Conservation (phyloP, 2,888 invertebrate genomes). For the Deroplatys truncata region DNA sequence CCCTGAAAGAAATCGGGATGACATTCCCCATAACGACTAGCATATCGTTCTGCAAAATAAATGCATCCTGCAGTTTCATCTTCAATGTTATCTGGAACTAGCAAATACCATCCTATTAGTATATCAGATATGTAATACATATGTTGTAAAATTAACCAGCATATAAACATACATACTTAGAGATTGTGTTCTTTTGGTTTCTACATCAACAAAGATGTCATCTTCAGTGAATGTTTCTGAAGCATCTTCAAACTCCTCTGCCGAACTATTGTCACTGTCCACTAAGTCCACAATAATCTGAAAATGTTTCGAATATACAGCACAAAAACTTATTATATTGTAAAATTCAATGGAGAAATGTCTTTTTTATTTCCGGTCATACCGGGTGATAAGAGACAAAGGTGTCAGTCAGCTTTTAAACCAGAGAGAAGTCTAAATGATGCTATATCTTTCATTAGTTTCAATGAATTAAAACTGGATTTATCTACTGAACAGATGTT, state of each 20-base stretch:
- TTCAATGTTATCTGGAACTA: constrained; percentile 82
- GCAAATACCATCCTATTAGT: constrained; percentile 20
- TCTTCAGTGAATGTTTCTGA: constrained; percentile 82
- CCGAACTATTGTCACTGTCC: constrained; percentile 68
- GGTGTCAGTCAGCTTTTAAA: too few relatives aligned
- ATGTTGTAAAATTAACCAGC: neutral
- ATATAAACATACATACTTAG: constrained; percentile 58
- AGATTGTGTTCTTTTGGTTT: constrained; percentile 67
- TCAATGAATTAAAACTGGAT: too few relatives aligned
- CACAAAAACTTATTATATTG: constrained; percentile 43
- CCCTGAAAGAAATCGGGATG: constrained; percentile 91
- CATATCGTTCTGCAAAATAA: constrained; percentile 83
- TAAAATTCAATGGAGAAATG: constrained; percentile 34
- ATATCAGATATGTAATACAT: neutral
- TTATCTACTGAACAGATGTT: too few relatives aligned
- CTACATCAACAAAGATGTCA: constrained; percentile 78
- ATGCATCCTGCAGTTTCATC: constrained; percentile 83
- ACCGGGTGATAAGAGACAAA: too few relatives aligned
- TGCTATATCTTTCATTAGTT: too few relatives aligned
- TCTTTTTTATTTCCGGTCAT: neutral
- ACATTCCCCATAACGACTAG: constrained; percentile 77
- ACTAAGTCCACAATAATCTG: constrained; percentile 63
- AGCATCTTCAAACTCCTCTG: constrained; percentile 83
- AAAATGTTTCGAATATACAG: constrained; percentile 18
- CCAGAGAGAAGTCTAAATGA: too few relatives aligned